Conservation (phyloP, 1,140 invertebrate species). For the Marisa cornuarietis region DNA sequence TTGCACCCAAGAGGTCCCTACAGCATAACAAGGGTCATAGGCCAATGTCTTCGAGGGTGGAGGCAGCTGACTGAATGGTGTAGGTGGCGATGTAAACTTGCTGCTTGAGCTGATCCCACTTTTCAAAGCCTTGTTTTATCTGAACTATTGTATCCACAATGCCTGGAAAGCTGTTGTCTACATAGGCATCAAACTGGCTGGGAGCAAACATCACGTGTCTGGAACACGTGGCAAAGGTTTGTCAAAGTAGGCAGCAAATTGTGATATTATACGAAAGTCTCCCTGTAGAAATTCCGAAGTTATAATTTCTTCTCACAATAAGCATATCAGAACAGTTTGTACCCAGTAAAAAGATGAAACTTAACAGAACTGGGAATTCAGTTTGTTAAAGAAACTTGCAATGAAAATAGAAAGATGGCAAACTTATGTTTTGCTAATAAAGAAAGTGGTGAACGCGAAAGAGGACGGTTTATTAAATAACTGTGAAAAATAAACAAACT, state of each 20-base stretch:
- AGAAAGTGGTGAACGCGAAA: no score
- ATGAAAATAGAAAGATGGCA: no score
- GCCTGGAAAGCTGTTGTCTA: neutral
- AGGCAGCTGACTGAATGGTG: conserved; percentile 14
- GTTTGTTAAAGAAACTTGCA: no score
- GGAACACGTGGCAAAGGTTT: neutral
- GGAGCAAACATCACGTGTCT: conserved; percentile 26
- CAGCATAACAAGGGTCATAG: neutral
- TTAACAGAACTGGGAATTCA: no score
- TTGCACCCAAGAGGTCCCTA: neutral
- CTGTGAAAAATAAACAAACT: no score
- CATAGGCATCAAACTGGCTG: conserved; percentile 15
- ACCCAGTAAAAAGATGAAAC: no score
- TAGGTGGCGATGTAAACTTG: conserved; percentile 27
- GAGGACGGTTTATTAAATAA: no score
- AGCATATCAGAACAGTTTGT: no score
- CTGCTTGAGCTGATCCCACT: conserved; percentile 25
- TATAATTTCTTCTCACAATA: no score
- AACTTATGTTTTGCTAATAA: neutral
- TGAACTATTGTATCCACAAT: neutral
- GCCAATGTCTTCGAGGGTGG: conserved; percentile 18
- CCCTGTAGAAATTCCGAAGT: no score
- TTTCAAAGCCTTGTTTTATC: conserved; percentile 11
- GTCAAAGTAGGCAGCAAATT: no score
- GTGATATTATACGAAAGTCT: neutral